Conservation (phyloP, 1,140 invertebrate genomes). For the Papilio machaon region DNA sequence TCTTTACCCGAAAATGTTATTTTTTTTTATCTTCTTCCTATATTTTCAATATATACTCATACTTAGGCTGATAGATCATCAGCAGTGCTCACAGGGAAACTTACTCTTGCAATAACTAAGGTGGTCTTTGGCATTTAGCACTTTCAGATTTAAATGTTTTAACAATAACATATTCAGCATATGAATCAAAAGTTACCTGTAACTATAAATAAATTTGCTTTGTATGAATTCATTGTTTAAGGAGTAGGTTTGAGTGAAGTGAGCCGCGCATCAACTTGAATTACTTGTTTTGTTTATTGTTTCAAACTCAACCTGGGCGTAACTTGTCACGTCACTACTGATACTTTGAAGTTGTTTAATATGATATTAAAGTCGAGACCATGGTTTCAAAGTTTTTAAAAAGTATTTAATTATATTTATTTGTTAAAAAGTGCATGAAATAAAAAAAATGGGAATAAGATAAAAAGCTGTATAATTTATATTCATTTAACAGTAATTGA, state of each 20-base stretch:
- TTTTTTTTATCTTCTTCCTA: no score
- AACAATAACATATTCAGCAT: background rate
- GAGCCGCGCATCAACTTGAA: conserved; percentile 30
- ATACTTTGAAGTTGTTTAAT: conserved; percentile 8
- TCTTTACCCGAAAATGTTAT: no score
- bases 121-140: no score
- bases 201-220: background rate
- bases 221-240: conserved; percentile 15
- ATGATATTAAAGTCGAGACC: background rate
- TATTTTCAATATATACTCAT: no score
- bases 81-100: no score
- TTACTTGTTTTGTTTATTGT: conserved; percentile 39
- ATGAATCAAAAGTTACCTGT: background rate
- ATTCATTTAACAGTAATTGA: no score
- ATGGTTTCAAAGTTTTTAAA: no score
- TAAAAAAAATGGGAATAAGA: no score
- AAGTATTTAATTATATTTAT: background rate
- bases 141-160: background rate
- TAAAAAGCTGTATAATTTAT: no score
- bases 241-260: background rate
- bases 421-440: no score
- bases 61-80: no score
- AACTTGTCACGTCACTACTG: conserved; percentile 1
- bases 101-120: no score
- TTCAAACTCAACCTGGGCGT: conserved; percentile 28